These are phyloP conservation scores for Embidobia sp. DNA, from an alignment of 2,888 invertebrate species.

Conservation along the genomic window DNA sequence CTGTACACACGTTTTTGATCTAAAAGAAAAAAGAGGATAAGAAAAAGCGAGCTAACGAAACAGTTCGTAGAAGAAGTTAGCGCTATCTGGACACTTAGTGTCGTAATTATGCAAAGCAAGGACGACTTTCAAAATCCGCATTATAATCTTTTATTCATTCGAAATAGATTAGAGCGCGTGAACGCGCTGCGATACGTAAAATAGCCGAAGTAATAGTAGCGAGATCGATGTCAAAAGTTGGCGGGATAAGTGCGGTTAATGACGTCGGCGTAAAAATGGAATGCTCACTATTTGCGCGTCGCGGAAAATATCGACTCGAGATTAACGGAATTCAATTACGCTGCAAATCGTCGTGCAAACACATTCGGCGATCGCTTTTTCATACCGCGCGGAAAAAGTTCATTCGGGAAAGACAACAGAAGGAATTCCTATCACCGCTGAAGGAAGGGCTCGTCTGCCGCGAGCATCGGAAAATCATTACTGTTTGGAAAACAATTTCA, in stretches of 20 bases:
- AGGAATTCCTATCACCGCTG: slow-evolving; percentile 42
- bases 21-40: background rate
- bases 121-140: too few species aligned
- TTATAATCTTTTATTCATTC: too few species aligned
- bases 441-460: slow-evolving; percentile 8
- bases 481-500: slow-evolving; percentile 33
- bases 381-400: slow-evolving; percentile 31
- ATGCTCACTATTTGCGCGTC: slow-evolving; percentile 20
- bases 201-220: background rate
- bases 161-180: slow-evolving; percentile 16
- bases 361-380: slow-evolving; percentile 45
- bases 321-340: slow-evolving; percentile 58
- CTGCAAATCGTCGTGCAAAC: slow-evolving; percentile 49
- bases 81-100: too few species aligned
- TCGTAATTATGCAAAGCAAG: too few species aligned
- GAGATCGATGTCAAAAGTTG: background rate
- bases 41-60: too few species aligned
- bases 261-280: slow-evolving; percentile 10
- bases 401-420: slow-evolving; percentile 52
- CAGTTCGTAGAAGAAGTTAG: too few species aligned
- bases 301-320: slow-evolving; percentile 16
- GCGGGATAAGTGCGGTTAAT: slow-evolving; percentile 17
- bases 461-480: slow-evolving; percentile 42
- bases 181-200: slow-evolving; percentile 18
- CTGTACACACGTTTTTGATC: slow-evolving; percentile 2